Conservation (phyloP, 1,140 invertebrate species). For the Idris sp. region DNA sequence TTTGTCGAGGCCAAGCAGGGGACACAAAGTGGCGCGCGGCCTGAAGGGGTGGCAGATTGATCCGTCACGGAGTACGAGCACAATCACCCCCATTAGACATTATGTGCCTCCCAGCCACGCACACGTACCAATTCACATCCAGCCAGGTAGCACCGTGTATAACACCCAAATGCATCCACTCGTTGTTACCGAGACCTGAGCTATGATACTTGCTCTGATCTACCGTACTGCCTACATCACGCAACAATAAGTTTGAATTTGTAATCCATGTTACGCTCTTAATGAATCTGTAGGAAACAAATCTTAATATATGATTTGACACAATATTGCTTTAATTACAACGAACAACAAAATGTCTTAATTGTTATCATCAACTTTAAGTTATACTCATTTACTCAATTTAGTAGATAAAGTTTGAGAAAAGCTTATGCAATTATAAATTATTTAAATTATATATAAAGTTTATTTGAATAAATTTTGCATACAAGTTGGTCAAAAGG, state of each 20-base stretch:
- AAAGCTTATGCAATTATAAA: too few relatives aligned
- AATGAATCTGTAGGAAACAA: conserved; percentile 46
- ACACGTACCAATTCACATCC: conserved; percentile 59
- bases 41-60: conserved; percentile 77
- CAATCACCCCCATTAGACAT: conserved; percentile 78
- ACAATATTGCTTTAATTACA: too few relatives aligned
- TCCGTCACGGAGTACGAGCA: conserved; percentile 77
- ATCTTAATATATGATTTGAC: too few relatives aligned
- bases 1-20: conserved; percentile 61
- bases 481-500: too few relatives aligned
- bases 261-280: conserved; percentile 37
- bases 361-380: too few relatives aligned
- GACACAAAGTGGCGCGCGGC: conserved; percentile 57
- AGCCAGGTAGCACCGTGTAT: conserved; percentile 57
- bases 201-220: conserved; percentile 73
- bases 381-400: too few relatives aligned
- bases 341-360: too few relatives aligned
- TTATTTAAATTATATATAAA: too few relatives aligned
- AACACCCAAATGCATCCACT: conserved; percentile 71
- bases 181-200: conserved; percentile 65
- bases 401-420: too few relatives aligned
- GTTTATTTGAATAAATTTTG: too few relatives aligned
- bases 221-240: conserved; percentile 63
- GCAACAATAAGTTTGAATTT: conserved; percentile 64
- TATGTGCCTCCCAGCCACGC: conserved; percentile 71